Conservation (phyloP, 1,140 invertebrate genomes). For the Cyclargus thomasi region DNA sequence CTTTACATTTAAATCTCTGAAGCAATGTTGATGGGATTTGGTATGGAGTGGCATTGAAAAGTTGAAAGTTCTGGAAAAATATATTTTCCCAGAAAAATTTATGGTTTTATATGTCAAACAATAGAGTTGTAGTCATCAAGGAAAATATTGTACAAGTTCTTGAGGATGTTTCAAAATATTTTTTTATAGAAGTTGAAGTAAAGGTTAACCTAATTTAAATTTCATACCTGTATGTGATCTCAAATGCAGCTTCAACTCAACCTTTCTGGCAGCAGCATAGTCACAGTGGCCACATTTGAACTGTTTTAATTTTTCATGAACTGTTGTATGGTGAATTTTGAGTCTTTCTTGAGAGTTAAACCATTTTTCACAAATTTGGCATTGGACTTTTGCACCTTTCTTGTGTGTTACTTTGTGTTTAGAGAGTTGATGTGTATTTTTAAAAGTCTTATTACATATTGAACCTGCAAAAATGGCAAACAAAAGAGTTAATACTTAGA, state of each 20-base stretch:
- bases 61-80: too few relatives aligned
- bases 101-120: too few relatives aligned
- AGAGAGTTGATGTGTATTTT: slow-evolving; percentile 83
- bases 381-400: slow-evolving; percentile 69
- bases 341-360: slow-evolving; percentile 78
- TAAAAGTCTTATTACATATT: slow-evolving; percentile 84
- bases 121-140: too few relatives aligned
- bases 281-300: slow-evolving; percentile 85
- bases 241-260: slow-evolving; percentile 82
- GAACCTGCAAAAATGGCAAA: slow-evolving; percentile 40
- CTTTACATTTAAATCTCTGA: too few relatives aligned
- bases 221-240: slow-evolving; percentile 81
- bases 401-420: slow-evolving; percentile 79
- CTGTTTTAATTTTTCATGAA: slow-evolving; percentile 82
- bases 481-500: neutral
- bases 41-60: too few relatives aligned
- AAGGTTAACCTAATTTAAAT: neutral
- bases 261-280: slow-evolving; percentile 78
- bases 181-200: too few relatives aligned
- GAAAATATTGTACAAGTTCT: too few relatives aligned
- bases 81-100: too few relatives aligned
- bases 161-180: too few relatives aligned
- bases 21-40: too few relatives aligned
- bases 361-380: slow-evolving; percentile 78
- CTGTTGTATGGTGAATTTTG: slow-evolving; percentile 78